Conservation (phyloP, 2,888 invertebrate genomes). For the Pandemis cinnamomeana region DNA sequence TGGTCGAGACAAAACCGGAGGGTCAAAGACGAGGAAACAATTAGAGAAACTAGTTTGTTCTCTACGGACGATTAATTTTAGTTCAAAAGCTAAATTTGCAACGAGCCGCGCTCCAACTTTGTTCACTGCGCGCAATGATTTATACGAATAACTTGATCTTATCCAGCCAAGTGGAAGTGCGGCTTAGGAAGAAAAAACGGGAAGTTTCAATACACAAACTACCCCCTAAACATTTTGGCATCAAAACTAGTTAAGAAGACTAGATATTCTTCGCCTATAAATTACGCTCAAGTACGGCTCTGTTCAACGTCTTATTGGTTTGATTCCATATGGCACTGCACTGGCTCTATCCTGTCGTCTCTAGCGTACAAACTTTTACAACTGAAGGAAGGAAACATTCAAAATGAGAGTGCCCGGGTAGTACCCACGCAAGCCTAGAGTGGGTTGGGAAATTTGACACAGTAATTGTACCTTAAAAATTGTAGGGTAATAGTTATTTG, state of each 20-base stretch:
- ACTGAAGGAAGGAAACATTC: no score
- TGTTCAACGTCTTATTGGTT: no score
- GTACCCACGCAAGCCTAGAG: no score
- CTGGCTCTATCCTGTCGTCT: no score
- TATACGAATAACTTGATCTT: slow-evolving; percentile 53
- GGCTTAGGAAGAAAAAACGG: slow-evolving; percentile 3
- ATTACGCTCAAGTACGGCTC: no score
- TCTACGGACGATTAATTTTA: slow-evolving; percentile 72
- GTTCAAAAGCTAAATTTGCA: slow-evolving; percentile 67
- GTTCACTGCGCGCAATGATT: slow-evolving; percentile 53
- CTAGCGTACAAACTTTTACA: no score
- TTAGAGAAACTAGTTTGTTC: slow-evolving; percentile 74
- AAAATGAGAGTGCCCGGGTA: no score
- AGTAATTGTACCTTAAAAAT: no score
- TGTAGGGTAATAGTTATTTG: no score
- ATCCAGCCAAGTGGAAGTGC: slow-evolving; percentile 41
- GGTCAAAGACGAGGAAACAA: slow-evolving; percentile 72
- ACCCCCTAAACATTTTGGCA: not conserved
- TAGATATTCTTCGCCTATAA: slow-evolving; percentile 41
- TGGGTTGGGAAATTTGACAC: no score
- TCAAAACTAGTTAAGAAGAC: not conserved
- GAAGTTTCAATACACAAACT: slow-evolving; percentile 45
- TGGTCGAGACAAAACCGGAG: slow-evolving; percentile 66
- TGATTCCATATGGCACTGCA: no score
- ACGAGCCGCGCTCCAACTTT: slow-evolving; percentile 61